Evolutionary conservation across 2,797 vertebrate species (phyloP), one percentile per base, ranked within the genome.

Genomic region (Lagocephalus sceleratus): DNA sequence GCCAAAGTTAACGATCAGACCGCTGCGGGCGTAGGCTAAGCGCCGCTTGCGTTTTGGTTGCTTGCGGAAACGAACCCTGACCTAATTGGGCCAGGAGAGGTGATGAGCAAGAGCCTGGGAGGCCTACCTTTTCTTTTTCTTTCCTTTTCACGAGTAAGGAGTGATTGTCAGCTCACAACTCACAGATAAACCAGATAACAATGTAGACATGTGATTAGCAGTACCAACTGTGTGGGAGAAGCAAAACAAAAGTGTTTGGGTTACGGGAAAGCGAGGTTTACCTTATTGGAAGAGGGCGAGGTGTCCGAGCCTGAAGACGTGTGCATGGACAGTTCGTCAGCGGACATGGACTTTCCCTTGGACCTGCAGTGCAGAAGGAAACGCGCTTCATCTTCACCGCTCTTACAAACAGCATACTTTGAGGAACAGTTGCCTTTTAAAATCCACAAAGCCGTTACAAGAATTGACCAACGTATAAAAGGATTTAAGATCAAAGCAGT

Each of bases 251-350:
- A 8, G 10, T 11, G 35, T 63, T 43, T 54, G 9, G 17, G 43
- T 55, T 6, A 35, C 57, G 11, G 21, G 42, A 0, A 17, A 2
- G 26, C 15, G 16, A 25, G 26, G 22, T 6, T 75, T 90, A 92
- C 91, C 76, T 91, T 81, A 0, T 61, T 66, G 22, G 82, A 71
- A 20, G 87, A 89, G 0, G 85, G 78, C 0, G 91, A 90, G 66
- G 75, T 85, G 10, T 92, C 82, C 3, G 88, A 84, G 9, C 84
- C 80, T 7, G 90, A 86, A 0, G 88, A 89, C 63, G 77, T 85
- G 12, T 90, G 52, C 16, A 43, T 81, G 41, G 88, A 86, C 53
- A 97, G 57, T 17, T 96, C 92, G 20, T 92, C 89, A 15, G 87
- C 75, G 1, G 95, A 95, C 57, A 86, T 77, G 38, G 90, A 89